Conservation (phyloP, 2,888 invertebrate species). For the Mystacides longicornis region DNA sequence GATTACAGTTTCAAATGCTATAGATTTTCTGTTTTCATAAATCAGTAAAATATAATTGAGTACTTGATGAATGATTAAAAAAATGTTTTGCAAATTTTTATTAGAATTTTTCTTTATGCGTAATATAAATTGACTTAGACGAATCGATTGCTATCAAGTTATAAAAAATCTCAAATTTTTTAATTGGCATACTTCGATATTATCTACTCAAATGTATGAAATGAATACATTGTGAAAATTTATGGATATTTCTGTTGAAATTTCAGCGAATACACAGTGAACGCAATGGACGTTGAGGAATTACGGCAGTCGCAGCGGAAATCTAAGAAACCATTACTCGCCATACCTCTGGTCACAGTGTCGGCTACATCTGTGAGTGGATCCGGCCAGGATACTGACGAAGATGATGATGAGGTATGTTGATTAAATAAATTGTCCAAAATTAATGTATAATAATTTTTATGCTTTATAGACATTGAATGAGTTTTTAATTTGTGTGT, state of each 20-base stretch:
- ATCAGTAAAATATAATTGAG: too few relatives aligned
- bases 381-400: slow-evolving; percentile 57
- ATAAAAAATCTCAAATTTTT: too few relatives aligned
- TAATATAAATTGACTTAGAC: too few relatives aligned
- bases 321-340: slow-evolving; percentile 49
- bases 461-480: neutral
- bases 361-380: slow-evolving; percentile 45
- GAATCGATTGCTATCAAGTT: too few relatives aligned
- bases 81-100: too few relatives aligned
- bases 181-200: too few relatives aligned
- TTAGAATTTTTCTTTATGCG: too few relatives aligned
- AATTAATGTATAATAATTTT: neutral
- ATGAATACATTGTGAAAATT: neutral
- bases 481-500: slow-evolving; percentile 9
- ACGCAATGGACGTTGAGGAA: slow-evolving; percentile 82
- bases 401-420: slow-evolving; percentile 63
- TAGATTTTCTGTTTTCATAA: too few relatives aligned
- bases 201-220: too few relatives aligned
- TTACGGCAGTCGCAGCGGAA: slow-evolving; percentile 67
- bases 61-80: too few relatives aligned
- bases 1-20: too few relatives aligned
- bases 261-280: slow-evolving; percentile 74
- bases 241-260: neutral
- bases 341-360: slow-evolving; percentile 35
- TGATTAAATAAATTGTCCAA: too few relatives aligned